Evolutionary conservation across 2,113 vertebrate species (phyloP).

Genomic region (Osmerus eperlanus): DNA sequence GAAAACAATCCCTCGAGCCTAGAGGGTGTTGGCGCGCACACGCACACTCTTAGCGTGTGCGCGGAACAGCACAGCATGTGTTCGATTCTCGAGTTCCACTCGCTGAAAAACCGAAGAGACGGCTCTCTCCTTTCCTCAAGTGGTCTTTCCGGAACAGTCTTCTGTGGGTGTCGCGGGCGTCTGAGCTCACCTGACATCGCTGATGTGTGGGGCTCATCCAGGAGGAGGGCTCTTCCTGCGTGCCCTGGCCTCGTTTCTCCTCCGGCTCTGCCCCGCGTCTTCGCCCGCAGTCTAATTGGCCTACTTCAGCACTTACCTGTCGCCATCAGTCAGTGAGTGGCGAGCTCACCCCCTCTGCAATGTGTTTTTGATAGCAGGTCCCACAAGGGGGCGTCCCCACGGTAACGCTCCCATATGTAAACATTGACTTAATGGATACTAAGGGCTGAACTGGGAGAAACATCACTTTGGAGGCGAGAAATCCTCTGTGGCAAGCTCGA

Average conservation of each 20-base stretch:
- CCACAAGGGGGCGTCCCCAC: slow-evolving; percentile 11
- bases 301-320: slow-evolving; percentile 66
- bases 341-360: slow-evolving; percentile 16
- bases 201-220: slow-evolving; percentile 43
- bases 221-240: slow-evolving; percentile 57
- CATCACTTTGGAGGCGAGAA: slow-evolving; percentile 2
- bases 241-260: slow-evolving; percentile 64
- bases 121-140: neutral
- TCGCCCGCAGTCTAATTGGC: slow-evolving; percentile 61
- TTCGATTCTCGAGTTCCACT: too few species aligned
- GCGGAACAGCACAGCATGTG: too few species aligned
- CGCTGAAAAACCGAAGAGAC: too few species aligned
- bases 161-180: neutral
- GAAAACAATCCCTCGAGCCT: too few species aligned
- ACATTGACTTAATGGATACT: neutral
- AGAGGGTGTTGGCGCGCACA: too few species aligned
- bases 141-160: neutral
- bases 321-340: slow-evolving; percentile 29
- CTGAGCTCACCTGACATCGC: slow-evolving; percentile 34
- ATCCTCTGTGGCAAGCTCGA: neutral
- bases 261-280: slow-evolving; percentile 53
- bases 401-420: neutral
- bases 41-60: too few species aligned
- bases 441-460: neutral
- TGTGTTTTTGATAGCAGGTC: slow-evolving; percentile 8